These are phyloP conservation scores for Serranus cabrilla DNA, from an alignment of 2,797 vertebrate species.

Conservation along the genomic window DNA sequence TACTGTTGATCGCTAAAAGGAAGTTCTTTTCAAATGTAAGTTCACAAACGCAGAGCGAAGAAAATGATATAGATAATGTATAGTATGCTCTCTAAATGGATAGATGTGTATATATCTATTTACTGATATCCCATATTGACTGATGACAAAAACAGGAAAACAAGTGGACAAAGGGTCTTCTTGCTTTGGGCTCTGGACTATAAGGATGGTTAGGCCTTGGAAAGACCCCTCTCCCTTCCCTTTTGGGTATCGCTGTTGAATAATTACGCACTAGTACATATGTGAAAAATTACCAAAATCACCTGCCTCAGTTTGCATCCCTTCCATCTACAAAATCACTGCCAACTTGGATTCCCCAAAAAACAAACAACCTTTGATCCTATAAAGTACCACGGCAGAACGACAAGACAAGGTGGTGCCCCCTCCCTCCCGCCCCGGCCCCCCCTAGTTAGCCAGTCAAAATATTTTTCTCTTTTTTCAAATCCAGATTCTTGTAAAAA, in stretches of 20 bases:
- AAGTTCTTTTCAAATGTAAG: constrained; percentile 94
- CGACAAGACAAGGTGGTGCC: constrained; percentile 99
- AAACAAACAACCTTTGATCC: constrained; percentile 98
- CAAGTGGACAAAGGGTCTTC: constrained; percentile 97
- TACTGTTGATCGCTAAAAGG: constrained; percentile 99
- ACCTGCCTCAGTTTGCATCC: constrained; percentile 94
- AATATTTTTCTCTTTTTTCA: constrained; percentile 99
- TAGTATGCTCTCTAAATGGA: constrained; percentile 87
- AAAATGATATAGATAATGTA: constrained; percentile 88
- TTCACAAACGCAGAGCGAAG: constrained; percentile 86
- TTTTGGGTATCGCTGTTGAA: constrained; percentile 94
- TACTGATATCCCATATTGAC: constrained; percentile 97
- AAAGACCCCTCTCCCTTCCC: constrained; percentile 97
- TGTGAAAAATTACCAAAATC: constrained; percentile 99
- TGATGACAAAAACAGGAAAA: constrained; percentile 96
- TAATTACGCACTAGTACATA: constrained; percentile 95
- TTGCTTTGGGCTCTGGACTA: constrained; percentile 99
- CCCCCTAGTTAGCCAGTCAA: constrained; percentile 99
- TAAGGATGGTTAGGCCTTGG: constrained; percentile 95
- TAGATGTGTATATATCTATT: constrained; percentile 90
- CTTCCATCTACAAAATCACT: constrained; percentile 98
- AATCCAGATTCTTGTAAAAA: constrained; percentile 99
- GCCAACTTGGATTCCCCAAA: constrained; percentile 94
- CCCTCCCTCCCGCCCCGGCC: constrained; percentile 87
- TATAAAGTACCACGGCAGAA: constrained; percentile 99